A percentile compares a stretch with the other conserved stretches of the same genome.
Evolutionary conservation across 2,113 vertebrate species (phyloP).

Genomic region (Cyanoderma ruficeps): DNA sequence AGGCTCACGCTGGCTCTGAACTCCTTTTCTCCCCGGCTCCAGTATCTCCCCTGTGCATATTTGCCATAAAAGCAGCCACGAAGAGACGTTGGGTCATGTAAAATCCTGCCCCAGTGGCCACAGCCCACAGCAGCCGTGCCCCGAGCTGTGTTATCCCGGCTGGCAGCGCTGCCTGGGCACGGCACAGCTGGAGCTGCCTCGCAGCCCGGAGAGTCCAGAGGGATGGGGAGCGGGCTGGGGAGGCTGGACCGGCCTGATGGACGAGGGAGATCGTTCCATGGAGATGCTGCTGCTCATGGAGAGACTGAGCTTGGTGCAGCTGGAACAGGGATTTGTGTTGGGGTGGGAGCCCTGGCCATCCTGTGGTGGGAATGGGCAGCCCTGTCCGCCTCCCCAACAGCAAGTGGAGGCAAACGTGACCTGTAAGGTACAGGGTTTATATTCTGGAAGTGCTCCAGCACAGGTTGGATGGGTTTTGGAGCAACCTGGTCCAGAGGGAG

Average conservation of each 20-base stretch:
- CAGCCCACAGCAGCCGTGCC: neutral
- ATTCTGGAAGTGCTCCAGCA: neutral
- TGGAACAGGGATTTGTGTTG: neutral
- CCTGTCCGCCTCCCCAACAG: neutral
- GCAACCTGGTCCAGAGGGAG: neutral
- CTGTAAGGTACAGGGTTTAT: neutral
- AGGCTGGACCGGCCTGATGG: neutral
- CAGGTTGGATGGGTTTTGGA: neutral
- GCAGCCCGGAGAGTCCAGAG: fast-evolving
- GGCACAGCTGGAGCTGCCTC: neutral
- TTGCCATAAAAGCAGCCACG: neutral
- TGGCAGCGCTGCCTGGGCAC: fast-evolving
- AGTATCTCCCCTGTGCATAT: neutral
- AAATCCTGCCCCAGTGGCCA: neutral
- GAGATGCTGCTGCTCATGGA: neutral
- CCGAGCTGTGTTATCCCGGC: neutral
- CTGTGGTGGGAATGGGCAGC: neutral
- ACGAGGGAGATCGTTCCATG: fast-evolving
- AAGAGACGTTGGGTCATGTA: conserved; percentile 12
- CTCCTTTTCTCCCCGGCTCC: neutral
- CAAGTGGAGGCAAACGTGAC: neutral
- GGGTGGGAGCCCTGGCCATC: neutral
- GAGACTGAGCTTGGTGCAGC: neutral
- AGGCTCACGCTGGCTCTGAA: neutral
- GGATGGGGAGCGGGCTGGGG: neutral